These are phyloP conservation scores for Oreochromis tanganicae DNA, from an alignment of 2,113 vertebrate species.

Conservation along the genomic window DNA sequence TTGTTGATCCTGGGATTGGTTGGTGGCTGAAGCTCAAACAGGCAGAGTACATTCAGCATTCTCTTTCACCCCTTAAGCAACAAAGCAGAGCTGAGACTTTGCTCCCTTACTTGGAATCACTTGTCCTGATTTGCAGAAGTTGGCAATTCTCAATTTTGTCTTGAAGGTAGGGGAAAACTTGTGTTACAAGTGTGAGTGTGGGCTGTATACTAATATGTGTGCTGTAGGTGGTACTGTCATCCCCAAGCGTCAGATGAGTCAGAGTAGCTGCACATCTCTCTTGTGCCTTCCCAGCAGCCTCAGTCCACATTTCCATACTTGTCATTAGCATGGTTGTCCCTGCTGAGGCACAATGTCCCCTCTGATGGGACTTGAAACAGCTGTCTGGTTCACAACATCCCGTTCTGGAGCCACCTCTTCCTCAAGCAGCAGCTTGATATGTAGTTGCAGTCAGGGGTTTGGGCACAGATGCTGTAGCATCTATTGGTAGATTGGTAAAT, in stretches of 20 bases:
- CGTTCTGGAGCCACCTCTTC: neutral
- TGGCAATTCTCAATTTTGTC: neutral
- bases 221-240: neutral
- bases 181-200: rapidly evolving
- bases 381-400: rapidly evolving
- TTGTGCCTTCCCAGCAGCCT: neutral
- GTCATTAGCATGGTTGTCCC: neutral
- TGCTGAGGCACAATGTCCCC: neutral
- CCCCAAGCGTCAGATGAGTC: neutral
- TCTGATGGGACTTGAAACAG: neutral
- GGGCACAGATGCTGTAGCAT: neutral
- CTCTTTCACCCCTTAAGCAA: neutral
- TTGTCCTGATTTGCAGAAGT: neutral
- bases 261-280: neutral
- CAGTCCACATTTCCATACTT: neutral
- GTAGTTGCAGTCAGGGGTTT: neutral
- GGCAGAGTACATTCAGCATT: rapidly evolving
- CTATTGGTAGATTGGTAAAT: neutral
- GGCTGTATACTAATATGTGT: neutral
- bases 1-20: neutral
- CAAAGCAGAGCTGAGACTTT: neutral
- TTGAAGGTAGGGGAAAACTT: neutral
- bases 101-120: neutral
- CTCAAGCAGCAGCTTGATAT: neutral
- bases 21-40: neutral